Conservation (phyloP, 1,140 invertebrate genomes). For the Sycophaga agraensis region DNA sequence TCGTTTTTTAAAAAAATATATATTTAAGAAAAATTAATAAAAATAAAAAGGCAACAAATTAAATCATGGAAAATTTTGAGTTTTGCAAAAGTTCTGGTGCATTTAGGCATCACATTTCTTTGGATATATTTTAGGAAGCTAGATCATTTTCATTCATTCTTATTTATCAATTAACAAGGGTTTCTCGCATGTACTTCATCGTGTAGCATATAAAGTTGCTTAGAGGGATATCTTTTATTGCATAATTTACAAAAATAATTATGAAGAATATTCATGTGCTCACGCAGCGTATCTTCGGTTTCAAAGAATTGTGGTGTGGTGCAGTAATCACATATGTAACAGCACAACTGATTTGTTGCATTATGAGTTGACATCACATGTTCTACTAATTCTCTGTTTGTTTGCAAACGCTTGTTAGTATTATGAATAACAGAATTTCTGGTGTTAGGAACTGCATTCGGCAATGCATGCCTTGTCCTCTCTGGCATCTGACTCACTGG, state of each 20-base stretch:
- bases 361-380: conserved; percentile 1
- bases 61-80: background rate
- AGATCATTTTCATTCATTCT: background rate
- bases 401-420: conserved; percentile 15
- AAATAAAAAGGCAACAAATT: too few species aligned
- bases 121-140: background rate
- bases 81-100: background rate
- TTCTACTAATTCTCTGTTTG: conserved; percentile 2
- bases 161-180: conserved; percentile 6
- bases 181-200: conserved; percentile 11
- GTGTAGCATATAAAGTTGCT: conserved; percentile 1
- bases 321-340: conserved; percentile 31
- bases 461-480: background rate
- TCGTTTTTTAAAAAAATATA: too few species aligned
- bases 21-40: too few species aligned
- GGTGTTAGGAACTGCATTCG: background rate
- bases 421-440: too few species aligned
- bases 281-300: background rate
- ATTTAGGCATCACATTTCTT: too few species aligned
- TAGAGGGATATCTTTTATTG: conserved; percentile 19
- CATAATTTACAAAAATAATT: conserved; percentile 26
- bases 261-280: conserved; percentile 27
- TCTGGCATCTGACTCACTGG: conserved; percentile 14
- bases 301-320: conserved; percentile 13
- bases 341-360: background rate